Conservation (phyloP, 2,797 vertebrate genomes). For the Channa striata region DNA sequence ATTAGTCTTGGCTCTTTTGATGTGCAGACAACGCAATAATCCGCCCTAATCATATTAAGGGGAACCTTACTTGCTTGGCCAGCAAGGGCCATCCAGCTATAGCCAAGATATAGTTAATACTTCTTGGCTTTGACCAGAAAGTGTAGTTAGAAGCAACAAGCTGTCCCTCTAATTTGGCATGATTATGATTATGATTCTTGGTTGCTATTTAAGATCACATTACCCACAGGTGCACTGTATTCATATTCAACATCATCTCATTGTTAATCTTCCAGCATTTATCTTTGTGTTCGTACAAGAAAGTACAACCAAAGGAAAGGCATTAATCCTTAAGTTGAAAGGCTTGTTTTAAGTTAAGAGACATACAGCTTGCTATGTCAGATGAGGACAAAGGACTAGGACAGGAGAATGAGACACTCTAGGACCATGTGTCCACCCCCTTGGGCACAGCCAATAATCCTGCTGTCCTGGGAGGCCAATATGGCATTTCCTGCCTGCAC, state of each 20-base stretch:
- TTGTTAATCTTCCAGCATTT: conserved; percentile 1
- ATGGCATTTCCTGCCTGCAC: conserved; percentile 73
- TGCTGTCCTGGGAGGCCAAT: conserved; percentile 71
- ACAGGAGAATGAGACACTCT: conserved; percentile 41
- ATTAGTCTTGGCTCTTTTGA: conserved; percentile 85
- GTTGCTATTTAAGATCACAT: conserved; percentile 5
- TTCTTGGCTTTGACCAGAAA: conserved; percentile 24
- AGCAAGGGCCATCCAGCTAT: conserved; percentile 53
- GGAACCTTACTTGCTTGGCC: conserved; percentile 67
- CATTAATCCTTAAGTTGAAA: conserved; percentile 27
- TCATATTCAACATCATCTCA: conserved; percentile 27
- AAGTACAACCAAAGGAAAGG: conserved; percentile 27
- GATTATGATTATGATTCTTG: conserved; percentile 25
- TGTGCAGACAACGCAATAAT: conserved; percentile 82
- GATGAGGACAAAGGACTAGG: conserved; percentile 55
- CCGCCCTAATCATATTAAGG: conserved; percentile 84
- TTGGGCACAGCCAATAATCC: conserved; percentile 67
- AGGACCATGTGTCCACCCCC: conserved; percentile 78
- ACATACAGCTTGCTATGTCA: conserved; percentile 54
- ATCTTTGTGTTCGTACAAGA: conserved; percentile 1
- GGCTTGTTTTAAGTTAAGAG: conserved; percentile 40
- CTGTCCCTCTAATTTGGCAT: conserved; percentile 22
- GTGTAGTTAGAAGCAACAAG: conserved; percentile 33
- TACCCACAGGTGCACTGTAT: conserved; percentile 15
- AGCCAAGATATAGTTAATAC: conserved; percentile 68